Evolutionary conservation across 2,797 vertebrate genomes (phyloP), one percentile per base, ranked within the genome.

Genomic region (Adelosebastes latens): DNA sequence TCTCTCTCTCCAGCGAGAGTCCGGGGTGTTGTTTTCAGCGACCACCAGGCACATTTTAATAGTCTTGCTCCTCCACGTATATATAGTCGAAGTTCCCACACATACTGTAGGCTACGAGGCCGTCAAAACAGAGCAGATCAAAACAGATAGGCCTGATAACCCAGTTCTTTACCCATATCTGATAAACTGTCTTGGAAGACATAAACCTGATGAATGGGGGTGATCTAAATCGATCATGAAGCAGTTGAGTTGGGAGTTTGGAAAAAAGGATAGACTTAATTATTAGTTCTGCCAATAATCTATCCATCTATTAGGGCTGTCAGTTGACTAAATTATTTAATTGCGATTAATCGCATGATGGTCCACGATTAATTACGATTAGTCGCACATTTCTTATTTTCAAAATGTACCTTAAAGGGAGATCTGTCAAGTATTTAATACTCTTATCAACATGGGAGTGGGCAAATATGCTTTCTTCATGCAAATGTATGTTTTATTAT

Each of bases 1-100:
- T 25, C 22, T 7, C 25, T 69, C 66, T 84, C 82, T 77, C 58
- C 75, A 60, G 60, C 69, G 68, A 79, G 88, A 86, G 91, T 90
- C 91, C 86, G 87, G 92, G 90, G 87, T 91, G 92, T 91, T 92
- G 90, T 91, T 93, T 49, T 91, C 81, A 77, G 68, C 87, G 87
- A 91, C 88, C 90, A 91, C 84, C 87, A 84, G 89, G 84, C 90
- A 91, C 83, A 91, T 92, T 93, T 85, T 88, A 90, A 91, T 91
- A 90, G 91, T 85, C 86, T 90, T 90, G 89, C 78, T 85, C 79
- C 66, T 52, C 79, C 66, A 78, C 79, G 85, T 76, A 83, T 86
- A 68, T 76, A 84, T 89, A 69, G 80, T 84, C 77, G 31, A 85
- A 91, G 89, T 89, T 85, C 85, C 85, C 89, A 78, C 84, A 86